Evolutionary conservation across 2,113 vertebrate genomes (phyloP), one percentile per base, ranked within the genome.

Genomic region (Gila orcuttii): DNA sequence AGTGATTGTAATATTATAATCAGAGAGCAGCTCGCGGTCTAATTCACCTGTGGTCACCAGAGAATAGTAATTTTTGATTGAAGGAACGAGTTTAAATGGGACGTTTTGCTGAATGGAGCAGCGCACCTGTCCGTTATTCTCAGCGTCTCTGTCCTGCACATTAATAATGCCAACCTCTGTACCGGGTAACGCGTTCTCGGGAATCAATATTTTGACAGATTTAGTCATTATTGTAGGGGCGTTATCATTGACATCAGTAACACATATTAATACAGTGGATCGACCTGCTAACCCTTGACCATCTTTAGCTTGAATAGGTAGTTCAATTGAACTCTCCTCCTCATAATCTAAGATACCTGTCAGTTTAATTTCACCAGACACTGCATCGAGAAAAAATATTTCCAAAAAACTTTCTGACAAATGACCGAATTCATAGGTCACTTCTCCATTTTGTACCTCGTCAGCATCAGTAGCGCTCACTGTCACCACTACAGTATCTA

Each of bases 151-250:
- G 66, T 96, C 95, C 69, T 93, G 93, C 0, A 95, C 92, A 57
- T 95, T 94, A 82, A 96, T 92, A 76, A 96, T 93, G 60, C 93
- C 93, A 2, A 96, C 71, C n/a, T 82, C 93, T 79, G 95, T 94
- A 78, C 92, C 94, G 52, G 90, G 90, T 78, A 25, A 4, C 90
- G 21, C 36, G 1, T 42, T 73, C 69, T 73, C 69, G 0, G 36
- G 9, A 73, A 73, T 1, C 0, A 19, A 19, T 0, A 6, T 42
- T 12, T 73, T 73, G 5, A 73, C 8, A 6, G 64, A 68, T 8
- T 68, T 68, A 2, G 15, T 68, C 5, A 45, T 12, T 50, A 95
- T 84, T 36, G 91, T 90, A 12, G 94, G 94, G 0, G 68, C 47
- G 7, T 88, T 88, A 10, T 88, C 87, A 21, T 88, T 88, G 1